These are phyloP conservation scores for Stratiomys singularior DNA, from an alignment of 2,888 invertebrate genomes.

Conservation along the genomic window DNA sequence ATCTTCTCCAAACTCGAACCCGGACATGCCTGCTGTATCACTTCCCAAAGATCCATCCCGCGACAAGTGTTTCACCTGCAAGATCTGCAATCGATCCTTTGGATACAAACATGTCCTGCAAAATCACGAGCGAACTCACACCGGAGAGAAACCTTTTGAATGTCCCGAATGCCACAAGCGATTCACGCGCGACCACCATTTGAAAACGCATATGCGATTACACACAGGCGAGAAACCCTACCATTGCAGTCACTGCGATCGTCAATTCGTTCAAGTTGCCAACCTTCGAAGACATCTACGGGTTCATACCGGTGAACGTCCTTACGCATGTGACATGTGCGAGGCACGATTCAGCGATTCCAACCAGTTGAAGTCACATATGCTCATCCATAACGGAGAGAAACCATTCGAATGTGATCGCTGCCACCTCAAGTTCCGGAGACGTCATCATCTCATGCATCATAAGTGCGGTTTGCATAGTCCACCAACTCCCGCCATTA, in stretches of 20 bases:
- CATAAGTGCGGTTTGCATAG: slow-evolving; percentile 77
- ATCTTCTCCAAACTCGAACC: slow-evolving; percentile 67
- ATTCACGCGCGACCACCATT: slow-evolving; percentile 91
- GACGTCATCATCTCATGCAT: slow-evolving; percentile 87
- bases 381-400: slow-evolving; percentile 88
- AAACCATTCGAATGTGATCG: slow-evolving; percentile 86
- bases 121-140: slow-evolving; percentile 94
- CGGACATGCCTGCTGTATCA: slow-evolving; percentile 55
- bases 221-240: slow-evolving; percentile 96
- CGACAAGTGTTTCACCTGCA: slow-evolving; percentile 90
- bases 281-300: slow-evolving; percentile 88
- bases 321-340: slow-evolving; percentile 88
- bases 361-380: slow-evolving; percentile 91
- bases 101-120: slow-evolving; percentile 95
- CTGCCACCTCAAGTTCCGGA: slow-evolving; percentile 82
- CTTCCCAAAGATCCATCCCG: slow-evolving; percentile 68
- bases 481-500: slow-evolving; percentile 62
- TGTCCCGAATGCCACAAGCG: slow-evolving; percentile 92
- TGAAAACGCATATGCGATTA: slow-evolving; percentile 91
- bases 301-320: slow-evolving; percentile 92
- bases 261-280: slow-evolving; percentile 93
- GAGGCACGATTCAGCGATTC: slow-evolving; percentile 89
- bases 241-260: slow-evolving; percentile 89
- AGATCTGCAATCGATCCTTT: slow-evolving; percentile 86
- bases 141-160: slow-evolving; percentile 94